Evolutionary conservation across 2,888 invertebrate species (phyloP).

Genomic region (Hipparchia sbordonii): DNA sequence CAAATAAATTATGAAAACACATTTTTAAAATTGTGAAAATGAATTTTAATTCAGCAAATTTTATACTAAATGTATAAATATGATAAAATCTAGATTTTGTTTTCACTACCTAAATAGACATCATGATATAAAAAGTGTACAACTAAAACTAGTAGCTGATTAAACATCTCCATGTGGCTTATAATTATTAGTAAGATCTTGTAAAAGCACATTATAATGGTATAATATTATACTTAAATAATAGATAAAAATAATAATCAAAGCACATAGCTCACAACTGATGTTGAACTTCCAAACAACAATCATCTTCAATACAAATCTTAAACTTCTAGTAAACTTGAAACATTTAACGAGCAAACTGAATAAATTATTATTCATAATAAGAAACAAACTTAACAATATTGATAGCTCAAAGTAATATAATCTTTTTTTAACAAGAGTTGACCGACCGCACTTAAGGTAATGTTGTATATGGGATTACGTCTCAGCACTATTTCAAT

Average conservation of each 20-base stretch:
- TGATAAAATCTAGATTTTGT: conserved; percentile 82
- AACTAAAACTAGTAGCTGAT: conserved; percentile 83
- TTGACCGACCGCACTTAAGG: conserved; percentile 66
- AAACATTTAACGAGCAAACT: conserved; percentile 83
- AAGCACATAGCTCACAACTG: conserved; percentile 79
- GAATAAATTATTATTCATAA: conserved; percentile 83
- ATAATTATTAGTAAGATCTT: conserved; percentile 81
- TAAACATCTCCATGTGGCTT: conserved; percentile 82
- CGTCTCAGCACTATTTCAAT: conserved; percentile 58
- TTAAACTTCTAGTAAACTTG: conserved; percentile 82
- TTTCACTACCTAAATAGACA: conserved; percentile 82
- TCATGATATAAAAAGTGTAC: conserved; percentile 83
- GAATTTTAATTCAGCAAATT: conserved; percentile 83
- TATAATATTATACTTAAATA: conserved; percentile 81
- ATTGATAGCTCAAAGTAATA: conserved; percentile 82
- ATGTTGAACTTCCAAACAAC: conserved; percentile 76
- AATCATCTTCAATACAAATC: conserved; percentile 79
- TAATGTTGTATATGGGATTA: conserved; percentile 62
- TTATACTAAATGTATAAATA: conserved; percentile 84
- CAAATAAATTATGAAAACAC: conserved; percentile 55
- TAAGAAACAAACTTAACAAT: conserved; percentile 82
- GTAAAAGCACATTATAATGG: conserved; percentile 81
- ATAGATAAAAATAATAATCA: conserved; percentile 80
- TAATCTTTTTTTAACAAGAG: conserved; percentile 76
- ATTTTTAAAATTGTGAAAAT: conserved; percentile 80